Percentiles rank a stretch among this genome's conserved stretches.
Evolutionary conservation across 92 coral and sea anemone genomes (phyloP).

Genomic region (Pocillopora grandis): DNA sequence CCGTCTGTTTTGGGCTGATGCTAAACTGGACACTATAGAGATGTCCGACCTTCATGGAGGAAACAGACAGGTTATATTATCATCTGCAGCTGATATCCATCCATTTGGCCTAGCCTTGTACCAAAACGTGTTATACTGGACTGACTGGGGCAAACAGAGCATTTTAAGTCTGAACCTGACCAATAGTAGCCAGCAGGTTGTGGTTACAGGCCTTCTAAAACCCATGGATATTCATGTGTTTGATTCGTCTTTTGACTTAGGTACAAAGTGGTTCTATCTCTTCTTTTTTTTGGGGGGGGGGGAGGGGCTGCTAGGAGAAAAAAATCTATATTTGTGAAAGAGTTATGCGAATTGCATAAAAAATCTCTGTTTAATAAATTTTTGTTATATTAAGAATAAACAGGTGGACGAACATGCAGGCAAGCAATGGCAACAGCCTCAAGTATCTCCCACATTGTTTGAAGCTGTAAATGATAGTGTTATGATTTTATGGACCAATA

Average conservation of each 20-base stretch:
- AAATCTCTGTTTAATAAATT: too few relatives aligned
- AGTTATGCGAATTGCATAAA: too few relatives aligned
- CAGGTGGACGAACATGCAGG: too few relatives aligned
- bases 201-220: constrained; percentile 1
- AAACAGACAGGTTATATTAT: constrained; percentile 30
- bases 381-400: too few relatives aligned
- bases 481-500: too few relatives aligned
- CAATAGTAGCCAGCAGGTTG: background rate
- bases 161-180: constrained; percentile 4
- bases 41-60: constrained; percentile 38
- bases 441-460: too few relatives aligned
- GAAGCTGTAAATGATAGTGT: too few relatives aligned
- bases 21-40: constrained; percentile 53
- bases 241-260: background rate
- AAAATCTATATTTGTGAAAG: too few relatives aligned
- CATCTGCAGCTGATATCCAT: constrained; percentile 13
- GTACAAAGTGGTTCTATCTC: too few relatives aligned
- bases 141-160: constrained; percentile 28
- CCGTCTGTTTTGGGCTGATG: constrained; percentile 64
- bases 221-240: constrained; percentile 38
- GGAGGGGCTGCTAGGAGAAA: too few relatives aligned
- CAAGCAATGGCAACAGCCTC: too few relatives aligned
- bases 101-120: constrained; percentile 44
- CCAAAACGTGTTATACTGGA: constrained; percentile 33
- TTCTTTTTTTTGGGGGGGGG: too few relatives aligned